Base-by-base conservation (phyloP, 2,113 vertebrate species). In the Abramis brama region DNA sequence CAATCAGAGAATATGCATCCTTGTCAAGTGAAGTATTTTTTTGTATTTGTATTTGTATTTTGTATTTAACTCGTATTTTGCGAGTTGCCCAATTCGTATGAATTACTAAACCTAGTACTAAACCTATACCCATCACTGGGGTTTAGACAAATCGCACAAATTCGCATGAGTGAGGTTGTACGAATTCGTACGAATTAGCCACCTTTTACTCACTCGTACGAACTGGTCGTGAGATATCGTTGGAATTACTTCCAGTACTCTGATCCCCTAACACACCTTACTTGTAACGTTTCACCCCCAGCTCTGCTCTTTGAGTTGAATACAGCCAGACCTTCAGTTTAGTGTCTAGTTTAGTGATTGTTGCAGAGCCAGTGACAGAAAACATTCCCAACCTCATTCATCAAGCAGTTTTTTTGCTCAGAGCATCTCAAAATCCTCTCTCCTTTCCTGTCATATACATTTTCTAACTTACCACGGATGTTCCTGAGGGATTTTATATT, bases 301-400 rank as follows among this genome's bases (percentile, higher is more conserved):
- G 10, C 30, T n/a, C 19, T 79, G 33, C 43, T n/a, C 50, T 71
- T 73, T 84, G 81, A 79, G 27, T 50, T 76, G 47, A 84, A 75
- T 59, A 68, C 71, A 57, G 33, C 66, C 66, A 62, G 39, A 27
- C 19, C 47, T 86, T 50, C 2, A 17, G 43, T 84, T 45, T n/a
- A 80, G 75, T 59, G 82, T 82, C 68, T 86, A 39, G 70, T 76
- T 64, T 57, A 55, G 76, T 21, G 27, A 74, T 17, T 62, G 74
- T 88, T 39, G 71, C 64, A 52, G 59, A 80, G 81, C 52, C 81
- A 50, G 80, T 88, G 87, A 88, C 87, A 84, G 50, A 88, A 86
- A 88, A 84, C 79, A 86, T 88, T 84, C 25, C 25, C 81, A 84
- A 6, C n/a, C 85, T 80, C 87, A 89, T 89, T 82, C 78, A 86